Evolutionary conservation across 2,797 vertebrate species (phyloP), one percentile per base, ranked within the genome.

Genomic region (Tapirus indicus): DNA sequence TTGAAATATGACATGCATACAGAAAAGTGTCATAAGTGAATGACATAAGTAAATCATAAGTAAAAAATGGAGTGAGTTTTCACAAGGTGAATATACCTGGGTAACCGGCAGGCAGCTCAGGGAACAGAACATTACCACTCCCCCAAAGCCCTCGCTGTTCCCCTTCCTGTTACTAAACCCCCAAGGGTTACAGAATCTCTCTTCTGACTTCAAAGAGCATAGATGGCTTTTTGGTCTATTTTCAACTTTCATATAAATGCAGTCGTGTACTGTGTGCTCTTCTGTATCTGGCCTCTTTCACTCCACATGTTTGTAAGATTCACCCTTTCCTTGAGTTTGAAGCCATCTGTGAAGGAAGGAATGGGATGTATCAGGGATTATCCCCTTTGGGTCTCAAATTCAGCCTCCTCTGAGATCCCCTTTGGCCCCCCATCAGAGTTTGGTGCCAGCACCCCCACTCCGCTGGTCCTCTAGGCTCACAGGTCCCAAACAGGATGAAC

Each of bases 401-500:
- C 49, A 56, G 32, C 29, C 54, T 44, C 49, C 68, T 32, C 52
- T 29, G 83, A 72, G 20, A 66, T 54, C 18, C 47, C 52, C 13
- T 18, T 25, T 2, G 2, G 29, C 5, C 7, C 47, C 9, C 14
- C 25, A 66, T 62, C 16, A 25, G 93, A 77, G 52, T 32, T 23
- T 71, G 52, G 25, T 41, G 4, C 62, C 25, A 10, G 52, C 29
- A 60, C 21, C 71, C 52, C 27, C 27, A 25, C 52, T 52, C 56
- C 27, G 20, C 79, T 75, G 44, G 91, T 85, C 49, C 82, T 72
- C 56, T 52, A 56, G 94, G 75, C n/a, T 75, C 79, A 66, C 64
- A 69, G 75, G 72, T 90, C 38, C 83, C 84, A 68, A 78, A 89
- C 52, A 93, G 92, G 79, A 91, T 56, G 94, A 95, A 27, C 54